Base-by-base conservation (phyloP, 1,140 invertebrate species). In the Drosophila pallidifrons region DNA sequence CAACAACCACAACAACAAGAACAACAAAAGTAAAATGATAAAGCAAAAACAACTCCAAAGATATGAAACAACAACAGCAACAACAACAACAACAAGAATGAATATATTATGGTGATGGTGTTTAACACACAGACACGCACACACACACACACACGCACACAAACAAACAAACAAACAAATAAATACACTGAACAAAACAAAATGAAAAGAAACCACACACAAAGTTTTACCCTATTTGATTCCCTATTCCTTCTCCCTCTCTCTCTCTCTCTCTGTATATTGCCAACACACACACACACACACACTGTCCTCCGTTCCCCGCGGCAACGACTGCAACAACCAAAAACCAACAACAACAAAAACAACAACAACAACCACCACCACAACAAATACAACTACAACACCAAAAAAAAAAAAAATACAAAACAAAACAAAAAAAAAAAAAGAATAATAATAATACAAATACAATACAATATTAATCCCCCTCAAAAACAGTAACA, bases 51-150 rank as follows among this genome's bases (percentile, higher is more conserved):
- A 38, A 38, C 2, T 25, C 28, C 67, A 55, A 57, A 57, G 10
- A 25, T 10, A 25, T 8, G 35, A 30, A 66, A 49, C 10, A 57
- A 51, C 32, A 66, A 38, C 10, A 66, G 45, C 54, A 69, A 20
- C 16, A 73, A 11, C 43, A 32, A 4, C 46, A 67, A 63, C 38
- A 28, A 54, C 1, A 54, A 63, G 25, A 52, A 54, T 49, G 75
- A 61, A 79, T 75, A 66, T 64, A 60, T 43, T 61, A 68, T 81
- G 82, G 82, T 86, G 82, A 86, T 86, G 82, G 82, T 86, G 81
- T 90, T 90, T 77, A 68, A 86, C 46, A 76, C 61, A 83, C 63
- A 82, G 68, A 81, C 46, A 79, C 51, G 68, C 30, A 78, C 45
- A 74, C 11, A 68, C 46, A 74, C 16, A 66, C 65, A 74, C 38